Base-by-base conservation (phyloP, 2,888 invertebrate species). In the Hydrotaea cyrtoneurina region DNA sequence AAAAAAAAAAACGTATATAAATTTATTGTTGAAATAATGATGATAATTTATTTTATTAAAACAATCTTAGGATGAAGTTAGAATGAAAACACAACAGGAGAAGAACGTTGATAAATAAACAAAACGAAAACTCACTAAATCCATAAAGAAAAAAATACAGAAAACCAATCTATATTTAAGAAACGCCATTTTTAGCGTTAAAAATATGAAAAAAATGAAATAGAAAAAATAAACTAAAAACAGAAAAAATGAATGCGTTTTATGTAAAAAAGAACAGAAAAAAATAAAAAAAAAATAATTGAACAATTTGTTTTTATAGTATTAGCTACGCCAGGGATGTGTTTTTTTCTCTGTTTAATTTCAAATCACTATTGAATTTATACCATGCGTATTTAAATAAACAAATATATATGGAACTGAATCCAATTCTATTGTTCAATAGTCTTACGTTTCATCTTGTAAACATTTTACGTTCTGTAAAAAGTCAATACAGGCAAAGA, bases 201-300 rank as follows among this genome's bases (percentile, higher is more conserved):
- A 57, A 80, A 71, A 85, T 71, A 80, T 77, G 76, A 80, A 81
- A 78, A 79, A 72, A 78, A 75, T 83, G 76, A 85, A 86, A 85
- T 77, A 75, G 80, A 79, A 83, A 78, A 86, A 83, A 75, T 4
- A 17, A 71, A 83, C 75, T 82, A 80, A 83, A 82, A 86, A 81
- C 66, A 55, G 81, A 86, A 86, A 85, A 86, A 87, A 86, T 86
- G 86, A 87, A 88, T 88, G 90, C 89, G 90, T 90, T 90, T 88
- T 90, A 90, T 91, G 89, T 91, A 89, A 88, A 90, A 89, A 87
- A 88, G 88, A 89, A 89, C 87, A 88, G 89, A 87, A 89, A 87
- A 89, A 88, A 80, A 76, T 55, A 74, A 86, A 81, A 77, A 31
- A 83, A 86, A 66, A 64, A 83, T 23, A n/a, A 50, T 39, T 66